Percentiles rank a stretch among this genome's conserved stretches.
Conservation (phyloP, 92 coral and sea anemone species). For the Phenganax marumi region DNA sequence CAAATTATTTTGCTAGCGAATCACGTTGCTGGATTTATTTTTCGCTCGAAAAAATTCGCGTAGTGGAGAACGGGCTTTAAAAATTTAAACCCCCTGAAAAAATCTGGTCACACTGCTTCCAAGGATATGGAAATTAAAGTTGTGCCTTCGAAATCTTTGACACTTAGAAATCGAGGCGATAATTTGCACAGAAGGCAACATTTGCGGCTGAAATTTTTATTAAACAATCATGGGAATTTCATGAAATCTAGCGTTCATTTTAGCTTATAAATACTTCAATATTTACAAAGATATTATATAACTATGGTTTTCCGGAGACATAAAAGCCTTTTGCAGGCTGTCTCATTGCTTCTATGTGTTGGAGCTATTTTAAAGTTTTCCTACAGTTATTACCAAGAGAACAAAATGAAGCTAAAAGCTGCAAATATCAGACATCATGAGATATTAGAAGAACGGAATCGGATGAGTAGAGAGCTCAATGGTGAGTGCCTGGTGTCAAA, state of each 20-base stretch:
- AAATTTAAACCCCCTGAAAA: no score
- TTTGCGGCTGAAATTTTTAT: neutral
- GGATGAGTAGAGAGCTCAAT: constrained; percentile 14
- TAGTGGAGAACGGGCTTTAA: no score
- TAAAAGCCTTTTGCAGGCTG: constrained; percentile 2
- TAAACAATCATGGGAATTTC: neutral
- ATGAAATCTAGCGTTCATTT: neutral
- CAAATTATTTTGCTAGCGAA: no score
- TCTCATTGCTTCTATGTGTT: neutral
- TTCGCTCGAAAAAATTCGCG: no score
- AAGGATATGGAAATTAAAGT: no score
- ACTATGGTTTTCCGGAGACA: constrained; percentile 37
- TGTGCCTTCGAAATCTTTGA: no score
- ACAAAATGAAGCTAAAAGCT: constrained; percentile 18
- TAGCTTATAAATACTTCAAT: neutral
- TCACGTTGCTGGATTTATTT: no score
- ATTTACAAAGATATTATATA: neutral
- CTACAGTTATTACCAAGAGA: constrained; percentile 18
- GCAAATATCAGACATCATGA: constrained; percentile 44
- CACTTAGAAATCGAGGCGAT: neutral
- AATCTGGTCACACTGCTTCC: no score
- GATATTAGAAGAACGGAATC: constrained; percentile 25
- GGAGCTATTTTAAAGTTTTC: neutral
- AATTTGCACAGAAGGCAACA: neutral
- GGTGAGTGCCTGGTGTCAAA: constrained; percentile 15